Evolutionary conservation across 1,140 invertebrate species (phyloP), one percentile per base, ranked within the genome.

Genomic region (Microplitis mediator): DNA sequence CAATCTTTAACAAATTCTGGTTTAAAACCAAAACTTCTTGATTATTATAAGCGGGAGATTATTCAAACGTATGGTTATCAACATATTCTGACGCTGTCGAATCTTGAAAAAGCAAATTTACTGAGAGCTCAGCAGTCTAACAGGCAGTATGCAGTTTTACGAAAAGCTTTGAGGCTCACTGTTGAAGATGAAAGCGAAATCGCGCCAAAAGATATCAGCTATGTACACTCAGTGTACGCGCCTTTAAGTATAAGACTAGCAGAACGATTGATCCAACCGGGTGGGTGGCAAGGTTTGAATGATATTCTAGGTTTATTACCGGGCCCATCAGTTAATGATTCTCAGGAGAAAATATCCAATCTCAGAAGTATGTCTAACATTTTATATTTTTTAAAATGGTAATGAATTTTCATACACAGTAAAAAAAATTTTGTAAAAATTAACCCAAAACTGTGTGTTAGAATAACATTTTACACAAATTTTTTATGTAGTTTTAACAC

Each of bases 181-280:
- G 92, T 96, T 51, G 95, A 97, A 77, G 95, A 97, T 80, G 92
- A 93, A 4, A 93, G 92, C 69, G 95, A 98, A 88, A 89, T 93
- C 36, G 89, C 92, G 75, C 95, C 94, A 0, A 94, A 92, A 75
- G 96, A 98, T 80, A 97, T 98, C 63, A 94, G 95, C 74, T 98
- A 97, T 84, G 94, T 98, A 35, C 95, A 96, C 85, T 96, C 93
- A 76, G 95, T 94, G 82, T 99, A 98, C 86, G 96, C 97, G 0
- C 97, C 97, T 0, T 79, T 99, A n/a, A 97, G 94, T 78, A 92
- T 97, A 1, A 90, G 97, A 66, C 88, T 99, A 32, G 92, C 93
- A 3, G 96, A 98, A 84, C 92, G 94, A 78, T 88, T 97, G n/a
- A 89, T 94, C 0, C 92, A 92, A 77, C 93, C 93, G 68, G 92